Evolutionary conservation across 2,888 invertebrate genomes (phyloP).

Genomic region (Chrysolina americana): DNA sequence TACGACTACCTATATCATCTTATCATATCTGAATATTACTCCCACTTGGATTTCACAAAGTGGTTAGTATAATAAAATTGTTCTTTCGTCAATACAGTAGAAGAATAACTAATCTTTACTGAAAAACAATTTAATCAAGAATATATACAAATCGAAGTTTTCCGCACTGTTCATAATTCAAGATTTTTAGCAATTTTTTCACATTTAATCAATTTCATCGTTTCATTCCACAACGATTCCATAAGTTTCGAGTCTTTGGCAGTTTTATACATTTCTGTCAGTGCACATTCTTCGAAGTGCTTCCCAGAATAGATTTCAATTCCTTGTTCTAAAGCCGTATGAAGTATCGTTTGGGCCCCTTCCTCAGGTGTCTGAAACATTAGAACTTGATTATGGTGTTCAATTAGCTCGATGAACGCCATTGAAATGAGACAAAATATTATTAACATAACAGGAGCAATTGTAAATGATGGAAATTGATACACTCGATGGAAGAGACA

Average conservation of each 20-base stretch:
- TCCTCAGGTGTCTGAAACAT: conserved; percentile 51
- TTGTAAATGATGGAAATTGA: no score
- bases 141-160: no score
- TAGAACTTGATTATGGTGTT: neutral
- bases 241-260: conserved; percentile 38
- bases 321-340: conserved; percentile 46
- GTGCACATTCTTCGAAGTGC: conserved; percentile 52
- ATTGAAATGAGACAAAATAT: neutral
- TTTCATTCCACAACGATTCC: conserved; percentile 48
- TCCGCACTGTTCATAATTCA: neutral
- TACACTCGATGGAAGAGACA: no score
- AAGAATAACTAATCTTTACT: no score
- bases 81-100: no score
- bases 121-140: no score
- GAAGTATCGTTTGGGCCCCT: conserved; percentile 53
- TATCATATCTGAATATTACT: no score
- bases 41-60: no score
- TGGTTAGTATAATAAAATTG: no score
- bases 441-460: no score
- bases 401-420: neutral
- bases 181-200: conserved; percentile 4
- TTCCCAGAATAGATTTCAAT: conserved; percentile 49
- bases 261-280: conserved; percentile 36
- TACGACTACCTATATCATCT: no score
- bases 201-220: conserved; percentile 41